A percentile compares a stretch with the other conserved stretches of the same genome.
These are phyloP conservation scores for Lophochroa leadbeateri DNA, from an alignment of 2,113 vertebrate genomes.

Conservation along the genomic window DNA sequence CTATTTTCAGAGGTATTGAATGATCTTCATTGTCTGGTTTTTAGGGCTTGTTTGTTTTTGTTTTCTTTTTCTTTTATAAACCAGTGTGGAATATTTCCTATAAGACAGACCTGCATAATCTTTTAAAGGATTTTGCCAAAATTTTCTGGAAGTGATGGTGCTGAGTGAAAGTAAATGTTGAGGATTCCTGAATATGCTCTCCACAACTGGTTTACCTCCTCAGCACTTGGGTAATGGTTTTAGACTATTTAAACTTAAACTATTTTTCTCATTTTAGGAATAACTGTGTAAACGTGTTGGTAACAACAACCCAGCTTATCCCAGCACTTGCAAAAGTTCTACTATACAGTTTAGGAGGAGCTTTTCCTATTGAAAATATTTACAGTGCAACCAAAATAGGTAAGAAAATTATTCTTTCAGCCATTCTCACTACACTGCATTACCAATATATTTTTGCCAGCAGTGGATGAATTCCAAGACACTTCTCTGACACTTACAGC, in stretches of 20 bases:
- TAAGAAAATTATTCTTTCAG: slow-evolving; percentile 59
- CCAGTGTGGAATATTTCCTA: not conserved
- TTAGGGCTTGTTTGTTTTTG: not conserved
- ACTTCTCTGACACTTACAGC: not conserved
- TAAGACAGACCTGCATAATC: not conserved
- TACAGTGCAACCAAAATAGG: slow-evolving; percentile 88
- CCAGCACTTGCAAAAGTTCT: slow-evolving; percentile 85
- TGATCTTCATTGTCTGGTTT: not conserved
- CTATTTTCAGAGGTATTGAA: not conserved
- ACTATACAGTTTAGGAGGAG: slow-evolving; percentile 83
- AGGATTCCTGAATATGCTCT: not conserved
- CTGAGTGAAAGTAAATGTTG: not conserved
- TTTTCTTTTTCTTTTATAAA: not conserved
- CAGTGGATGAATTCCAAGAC: not conserved
- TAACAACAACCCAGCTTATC: slow-evolving; percentile 83
- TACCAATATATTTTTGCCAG: not conserved
- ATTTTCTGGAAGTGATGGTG: not conserved
- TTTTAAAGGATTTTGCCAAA: not conserved
- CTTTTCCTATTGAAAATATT: slow-evolving; percentile 85
- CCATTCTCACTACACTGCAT: not conserved
- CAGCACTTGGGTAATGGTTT: not conserved
- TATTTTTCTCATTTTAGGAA: slow-evolving; percentile 70
- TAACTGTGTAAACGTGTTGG: slow-evolving; percentile 84
- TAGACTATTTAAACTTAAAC: not conserved
- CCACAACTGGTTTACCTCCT: not conserved